Base-by-base conservation (phyloP, 2,888 invertebrate species). In the Harmothoe impar region DNA sequence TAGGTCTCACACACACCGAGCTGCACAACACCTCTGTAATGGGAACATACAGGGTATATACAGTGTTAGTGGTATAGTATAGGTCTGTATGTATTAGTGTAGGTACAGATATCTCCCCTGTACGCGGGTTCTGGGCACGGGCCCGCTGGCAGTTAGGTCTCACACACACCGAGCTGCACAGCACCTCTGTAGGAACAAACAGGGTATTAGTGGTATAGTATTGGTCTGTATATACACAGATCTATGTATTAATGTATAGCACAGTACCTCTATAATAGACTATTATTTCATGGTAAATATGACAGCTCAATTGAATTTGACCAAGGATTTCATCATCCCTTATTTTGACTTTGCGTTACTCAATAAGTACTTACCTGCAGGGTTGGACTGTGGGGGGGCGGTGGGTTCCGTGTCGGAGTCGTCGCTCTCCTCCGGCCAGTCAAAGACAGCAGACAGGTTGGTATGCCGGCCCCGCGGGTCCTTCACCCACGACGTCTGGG, bases 351-450 rank as follows among this genome's bases (percentile, higher is more conserved):
- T n/a, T n/a, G n/a, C n/a, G n/a, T n/a, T n/a, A n/a, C n/a, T n/a
- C n/a, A n/a, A n/a, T n/a, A n/a, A n/a, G n/a, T 62, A 62, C 43
- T 20, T 62, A 62, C 62, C 62, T n/a, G 62, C 62, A 62, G 62
- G 7, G n/a, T 62, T 62, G 62, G 12, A 7, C 62, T 62, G 77
- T 62, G 3, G 62, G 15, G 29, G 15, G 29, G 29, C 25, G 31
- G 77, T 31, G 15, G 77, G 31, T n/a, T 94, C 94, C 33, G 93
- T 91, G 91, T 95, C 95, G 10, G 94, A 94, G 68, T 93, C 93
- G 93, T 97, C 97, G 89, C 94, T 94, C 93, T 96, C 96, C 92
- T 97, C 97, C 0, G 97, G 97, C 97, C 97, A 97, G 93, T 97
- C 97, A 23, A 96, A 94, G 51, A 96, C 94, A 25, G 96, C 96